phyloP scores from a whole-genome alignment of 1,140 invertebrate genomes.

The Ceratosolen fusciceps region DNA sequence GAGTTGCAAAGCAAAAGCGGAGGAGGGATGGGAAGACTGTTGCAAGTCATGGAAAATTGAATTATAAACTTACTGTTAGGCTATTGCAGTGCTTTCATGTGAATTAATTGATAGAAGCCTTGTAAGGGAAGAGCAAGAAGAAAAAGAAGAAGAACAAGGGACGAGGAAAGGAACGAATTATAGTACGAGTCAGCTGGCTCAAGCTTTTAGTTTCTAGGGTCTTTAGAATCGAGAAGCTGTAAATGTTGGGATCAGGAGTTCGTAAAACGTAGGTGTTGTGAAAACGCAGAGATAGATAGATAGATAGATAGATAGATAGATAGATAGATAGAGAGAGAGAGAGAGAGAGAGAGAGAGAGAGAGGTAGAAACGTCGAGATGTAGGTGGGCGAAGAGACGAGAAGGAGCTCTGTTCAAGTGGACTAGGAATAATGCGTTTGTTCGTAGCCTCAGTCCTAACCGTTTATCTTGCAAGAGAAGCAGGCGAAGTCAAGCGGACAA shows the following conservation, averaged over 20 bases:
- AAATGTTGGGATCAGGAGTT: too few species aligned
- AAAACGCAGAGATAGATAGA: too few species aligned
- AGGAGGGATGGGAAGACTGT: too few species aligned
- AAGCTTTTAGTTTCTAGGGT: neutral
- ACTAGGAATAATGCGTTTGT: neutral
- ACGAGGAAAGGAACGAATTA: neutral
- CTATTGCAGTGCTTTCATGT: slow-evolving; percentile 66
- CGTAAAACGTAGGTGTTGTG: too few species aligned
- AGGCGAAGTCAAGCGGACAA: neutral
- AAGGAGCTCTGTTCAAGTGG: neutral
- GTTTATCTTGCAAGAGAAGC: neutral
- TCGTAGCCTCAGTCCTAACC: neutral
- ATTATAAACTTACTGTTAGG: slow-evolving; percentile 65
- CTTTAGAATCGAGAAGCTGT: neutral
- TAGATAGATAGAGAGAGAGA: too few species aligned
- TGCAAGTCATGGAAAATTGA: slow-evolving; percentile 31
- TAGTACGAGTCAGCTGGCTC: neutral
- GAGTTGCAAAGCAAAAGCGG: neutral
- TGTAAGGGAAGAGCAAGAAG: neutral
- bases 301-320: neutral
- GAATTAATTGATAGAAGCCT: neutral
- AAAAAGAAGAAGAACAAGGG: neutral
- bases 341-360: too few species aligned
- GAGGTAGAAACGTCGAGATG: too few species aligned
- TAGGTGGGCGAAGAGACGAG: neutral